A percentile compares a stretch with the other conserved stretches of the same genome.
Conservation (phyloP, 2,888 invertebrate species). For the Scaptomyza flava region DNA sequence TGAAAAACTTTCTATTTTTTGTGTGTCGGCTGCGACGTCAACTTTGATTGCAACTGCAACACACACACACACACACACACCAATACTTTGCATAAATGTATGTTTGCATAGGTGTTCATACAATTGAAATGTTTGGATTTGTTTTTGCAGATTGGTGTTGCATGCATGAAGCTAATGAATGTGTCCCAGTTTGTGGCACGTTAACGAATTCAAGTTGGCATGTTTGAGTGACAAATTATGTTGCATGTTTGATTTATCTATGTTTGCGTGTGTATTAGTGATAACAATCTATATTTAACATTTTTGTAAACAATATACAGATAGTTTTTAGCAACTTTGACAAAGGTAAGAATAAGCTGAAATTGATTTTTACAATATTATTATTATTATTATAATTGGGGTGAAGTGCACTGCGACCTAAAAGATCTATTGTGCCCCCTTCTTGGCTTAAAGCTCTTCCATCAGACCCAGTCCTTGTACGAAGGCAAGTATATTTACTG, state of each 20-base stretch:
- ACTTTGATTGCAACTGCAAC: slow-evolving; percentile 53
- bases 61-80: slow-evolving; percentile 29
- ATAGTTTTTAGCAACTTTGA: too few relatives aligned
- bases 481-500: too few relatives aligned
- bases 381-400: too few relatives aligned
- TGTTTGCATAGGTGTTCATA: background rate
- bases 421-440: too few relatives aligned
- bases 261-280: background rate
- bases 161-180: slow-evolving; percentile 70
- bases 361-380: too few relatives aligned
- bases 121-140: slow-evolving; percentile 26
- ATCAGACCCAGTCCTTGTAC: too few relatives aligned
- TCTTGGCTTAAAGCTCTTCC: too few relatives aligned
- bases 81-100: slow-evolving; percentile 1
- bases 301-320: background rate
- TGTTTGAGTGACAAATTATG: slow-evolving; percentile 58
- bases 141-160: slow-evolving; percentile 51
- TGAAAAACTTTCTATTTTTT: slow-evolving; percentile 79
- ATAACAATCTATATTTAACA: background rate
- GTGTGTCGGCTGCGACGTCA: slow-evolving; percentile 59
- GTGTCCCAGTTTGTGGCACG: slow-evolving; percentile 58
- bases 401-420: too few relatives aligned
- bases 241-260: slow-evolving; percentile 24
- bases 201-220: slow-evolving; percentile 28
- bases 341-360: too few relatives aligned